phyloP scores from a whole-genome alignment of 1,140 invertebrate species.

The Diachasma alloeum region DNA sequence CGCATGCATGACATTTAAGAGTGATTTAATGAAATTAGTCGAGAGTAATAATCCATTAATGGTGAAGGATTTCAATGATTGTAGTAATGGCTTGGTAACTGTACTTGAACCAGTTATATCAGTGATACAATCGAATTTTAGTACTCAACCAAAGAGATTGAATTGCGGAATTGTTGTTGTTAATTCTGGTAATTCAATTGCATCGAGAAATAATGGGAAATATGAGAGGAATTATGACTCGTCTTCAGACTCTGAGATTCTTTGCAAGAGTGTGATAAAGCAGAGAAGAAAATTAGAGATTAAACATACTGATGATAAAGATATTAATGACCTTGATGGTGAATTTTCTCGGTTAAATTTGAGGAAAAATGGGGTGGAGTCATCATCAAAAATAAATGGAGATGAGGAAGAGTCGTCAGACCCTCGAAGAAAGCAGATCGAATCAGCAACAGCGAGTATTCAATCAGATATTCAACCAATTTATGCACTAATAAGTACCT shows the following conservation, averaged over 20 bases:
- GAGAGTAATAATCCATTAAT: neutral
- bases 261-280: neutral
- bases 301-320: neutral
- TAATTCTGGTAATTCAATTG: conserved; percentile 40
- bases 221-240: neutral
- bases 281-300: neutral
- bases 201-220: conserved; percentile 6
- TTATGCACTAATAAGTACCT: conserved; percentile 40
- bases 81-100: conserved; percentile 10
- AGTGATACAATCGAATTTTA: conserved; percentile 42
- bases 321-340: neutral
- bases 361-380: neutral
- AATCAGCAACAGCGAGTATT: conserved; percentile 39
- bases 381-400: neutral
- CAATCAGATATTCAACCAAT: conserved; percentile 46
- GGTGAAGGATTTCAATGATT: neutral
- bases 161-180: conserved; percentile 58
- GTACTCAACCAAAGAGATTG: conserved; percentile 40
- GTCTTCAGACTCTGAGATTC: conserved; percentile 12
- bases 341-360: neutral
- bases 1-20: conserved; percentile 41
- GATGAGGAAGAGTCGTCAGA: conserved; percentile 7
- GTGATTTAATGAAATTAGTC: conserved; percentile 38
- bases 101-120: conserved; percentile 46
- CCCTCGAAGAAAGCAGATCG: conserved; percentile 15